Evolutionary conservation across 2,888 invertebrate species (phyloP), one percentile per base, ranked within the genome.

Genomic region (Cantharis flavilabris): DNA sequence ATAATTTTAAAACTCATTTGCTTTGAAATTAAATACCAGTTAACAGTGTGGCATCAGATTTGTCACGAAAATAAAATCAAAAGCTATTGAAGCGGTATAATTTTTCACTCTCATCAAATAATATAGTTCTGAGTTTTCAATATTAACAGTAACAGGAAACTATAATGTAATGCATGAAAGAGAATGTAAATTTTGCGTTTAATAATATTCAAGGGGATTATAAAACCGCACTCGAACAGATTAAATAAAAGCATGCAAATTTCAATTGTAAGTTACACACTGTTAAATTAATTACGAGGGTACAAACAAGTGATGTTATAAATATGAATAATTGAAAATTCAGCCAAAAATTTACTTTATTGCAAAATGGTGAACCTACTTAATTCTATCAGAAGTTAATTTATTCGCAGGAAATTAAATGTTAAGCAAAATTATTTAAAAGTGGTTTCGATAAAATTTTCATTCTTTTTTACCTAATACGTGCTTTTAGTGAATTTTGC

Each of bases 161-260:
- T 49, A 49, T n/a, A 49, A 49, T 49, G 49, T n/a, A 49, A n/a
- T 49, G 49, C n/a, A 49, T n/a, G 49, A 49, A 49, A 49, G 49
- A n/a, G 49, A 49, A 71, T 71, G 72, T 67, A 73, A 73, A 73
- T 72, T 69, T 28, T 10, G 16, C 62, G 23, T 69, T 73, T 69
- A 69, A 69, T 73, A 73, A 73, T 73, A 73, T 73, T 73, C 72
- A 73, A 67, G 33, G 67, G 72, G 26, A 62, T 49, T 23, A 73
- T 67, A 73, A 72, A 69, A 73, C 72, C 72, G 65, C 33, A 30
- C 33, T 63, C 71, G 28, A 71, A 62, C 67, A 73, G 72, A 73
- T 73, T 73, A 67, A 73, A 23, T 67, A 23, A 67, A 67, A 67
- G 23, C 65, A 67, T 64, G 72, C 64, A 65, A 72, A 72, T 72